Evolutionary conservation across 2,797 vertebrate genomes (phyloP), one percentile per base, ranked within the genome.

Genomic region (Sebastes nivosus): DNA sequence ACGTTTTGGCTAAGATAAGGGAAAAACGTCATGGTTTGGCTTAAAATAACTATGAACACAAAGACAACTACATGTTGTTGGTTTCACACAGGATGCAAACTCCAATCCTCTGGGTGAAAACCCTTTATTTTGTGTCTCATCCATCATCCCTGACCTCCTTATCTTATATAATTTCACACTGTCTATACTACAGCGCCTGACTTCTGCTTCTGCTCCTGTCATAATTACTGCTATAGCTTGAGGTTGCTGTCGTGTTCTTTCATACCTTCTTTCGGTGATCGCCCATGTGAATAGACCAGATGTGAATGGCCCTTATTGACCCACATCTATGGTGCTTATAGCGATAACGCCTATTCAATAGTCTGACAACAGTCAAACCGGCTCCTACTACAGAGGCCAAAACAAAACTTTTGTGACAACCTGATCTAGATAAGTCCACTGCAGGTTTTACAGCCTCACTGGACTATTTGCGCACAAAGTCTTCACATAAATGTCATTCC

Each of bases 361-460:
- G 46, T 2, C 46, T 50, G 46, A 52, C 46, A 52, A n/a, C 0
- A 52, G 46, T 52, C 46, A 20, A 52, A 52, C 8, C 8, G 4
- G 18, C 46, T 52, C 46, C 66, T 55, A 29, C 68, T 73, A 72
- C 29, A 81, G 81, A 80, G 16, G 71, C 4, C 61, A 69, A 86
- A 79, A 79, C 65, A 75, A 80, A 89, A 78, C 16, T 77, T 85
- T 5, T 55, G 18, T 14, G 9, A 52, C 65, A 72, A n/a, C 16
- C 52, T 16, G 13, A 78, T 34, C 9, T 10, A 20, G 25, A 74
- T 66, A 22, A 60, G 55, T 71, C 54, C 76, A 57, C 71, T 4
- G 67, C 77, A 67, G 66, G 30, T 76, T 83, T 70, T 12, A 50
- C 42, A 58, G 65, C 55, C 57, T 58, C n/a, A 0, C 32, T 57